Base-by-base conservation (phyloP, 2,888 invertebrate genomes). In the Agrotis segetum region DNA sequence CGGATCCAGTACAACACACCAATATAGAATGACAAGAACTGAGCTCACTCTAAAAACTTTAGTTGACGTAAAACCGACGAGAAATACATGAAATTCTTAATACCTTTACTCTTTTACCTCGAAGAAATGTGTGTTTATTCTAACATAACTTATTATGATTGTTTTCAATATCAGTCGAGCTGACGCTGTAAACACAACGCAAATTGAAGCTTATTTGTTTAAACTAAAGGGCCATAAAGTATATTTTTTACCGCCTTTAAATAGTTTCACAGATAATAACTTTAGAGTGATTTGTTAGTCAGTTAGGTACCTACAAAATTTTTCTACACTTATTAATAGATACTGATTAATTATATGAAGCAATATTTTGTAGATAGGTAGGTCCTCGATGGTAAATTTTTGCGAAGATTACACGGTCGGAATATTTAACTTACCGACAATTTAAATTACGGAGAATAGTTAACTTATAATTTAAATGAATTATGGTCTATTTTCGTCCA, bases 141-240 rank as follows among this genome's bases (percentile, higher is more conserved):
- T 67, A 64, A 64, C 34, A 65, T 56, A 67, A 71, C 53, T 69
- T 67, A 73, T 77, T 71, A 67, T 59, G 71, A 71, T 66, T 73
- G 75, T 67, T 75, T 80, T 72, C 46, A 56, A 69, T 65, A 71
- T 62, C 64, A 14, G 58, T 17, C 16, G 16, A n/a, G 46, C 59
- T 40, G 56, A 47, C 21, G 59, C 17, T 63, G 67, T 75, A 65
- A 69, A 68, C 69, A 75, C 65, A 70, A 50, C 29, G 47, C 19
- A 72, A 71, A 77, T 65, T 71, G 53, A 79, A 62, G 52, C 53
- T 58, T 69, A 55, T 74, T 74, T 78, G 66, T 82, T 77, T 77
- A 55, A 66, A 79, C 52, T 62, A 52, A 64, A 58, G 29, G 53
- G 61, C 50, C 40, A 74, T 84, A 84, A 84, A 84, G 52, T 63